phyloP scores from a whole-genome alignment of 37 sponge, comb jelly and placozoan species.

The Theonella swinhoei region DNA sequence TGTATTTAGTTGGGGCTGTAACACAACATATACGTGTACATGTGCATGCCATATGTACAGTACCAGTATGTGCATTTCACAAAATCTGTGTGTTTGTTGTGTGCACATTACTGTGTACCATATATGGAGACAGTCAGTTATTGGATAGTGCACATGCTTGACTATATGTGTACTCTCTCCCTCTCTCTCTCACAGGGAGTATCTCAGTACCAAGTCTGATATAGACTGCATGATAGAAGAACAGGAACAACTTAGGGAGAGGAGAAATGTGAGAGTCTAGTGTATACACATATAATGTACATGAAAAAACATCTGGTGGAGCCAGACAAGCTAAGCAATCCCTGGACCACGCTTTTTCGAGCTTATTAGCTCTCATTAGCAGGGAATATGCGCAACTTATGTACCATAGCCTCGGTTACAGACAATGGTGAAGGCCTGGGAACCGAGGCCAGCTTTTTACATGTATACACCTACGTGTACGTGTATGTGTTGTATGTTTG shows the following conservation, averaged over 20 bases:
- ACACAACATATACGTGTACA: not conserved
- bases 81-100: not conserved
- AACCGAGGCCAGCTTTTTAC: too few species aligned
- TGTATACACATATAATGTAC: too few species aligned
- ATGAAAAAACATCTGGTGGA: too few species aligned
- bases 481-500: too few species aligned
- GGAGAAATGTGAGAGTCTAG: slow-evolving; percentile 49
- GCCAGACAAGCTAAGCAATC: too few species aligned
- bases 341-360: too few species aligned
- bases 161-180: not conserved
- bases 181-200: slow-evolving; percentile 19
- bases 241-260: slow-evolving; percentile 19
- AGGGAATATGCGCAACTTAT: too few species aligned
- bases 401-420: too few species aligned
- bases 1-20: not conserved
- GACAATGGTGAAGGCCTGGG: too few species aligned
- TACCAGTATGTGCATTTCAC: not conserved
- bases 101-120: not conserved
- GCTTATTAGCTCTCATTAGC: too few species aligned
- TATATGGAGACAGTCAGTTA: not conserved
- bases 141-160: not conserved
- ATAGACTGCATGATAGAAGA: slow-evolving; percentile 25
- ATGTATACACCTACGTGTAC: too few species aligned
- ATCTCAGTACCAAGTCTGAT: slow-evolving; percentile 19
- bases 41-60: not conserved